Conservation (phyloP, 2,888 invertebrate genomes). For the Amiota communis region DNA sequence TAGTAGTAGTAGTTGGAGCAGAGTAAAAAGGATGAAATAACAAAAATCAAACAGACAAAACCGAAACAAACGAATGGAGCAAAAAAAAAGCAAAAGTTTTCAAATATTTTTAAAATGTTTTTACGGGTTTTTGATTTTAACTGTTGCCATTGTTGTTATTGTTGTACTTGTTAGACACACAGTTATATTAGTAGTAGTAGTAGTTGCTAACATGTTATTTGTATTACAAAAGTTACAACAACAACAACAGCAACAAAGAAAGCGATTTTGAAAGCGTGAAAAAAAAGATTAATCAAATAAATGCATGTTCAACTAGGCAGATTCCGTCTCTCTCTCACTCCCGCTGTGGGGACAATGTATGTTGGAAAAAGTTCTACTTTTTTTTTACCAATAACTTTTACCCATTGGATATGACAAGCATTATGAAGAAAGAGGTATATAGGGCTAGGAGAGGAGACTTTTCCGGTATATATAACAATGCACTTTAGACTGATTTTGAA, state of each 20-base stretch:
- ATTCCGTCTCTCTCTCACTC: not conserved
- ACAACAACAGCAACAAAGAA: not conserved
- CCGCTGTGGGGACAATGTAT: not conserved
- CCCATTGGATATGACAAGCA: not conserved
- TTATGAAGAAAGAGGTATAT: not conserved
- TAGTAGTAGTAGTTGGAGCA: not conserved
- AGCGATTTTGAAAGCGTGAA: conserved; percentile 14
- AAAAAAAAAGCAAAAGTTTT: conserved; percentile 37
- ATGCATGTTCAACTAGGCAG: conserved; percentile 41
- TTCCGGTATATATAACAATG: conserved; percentile 24
- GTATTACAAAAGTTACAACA: no score
- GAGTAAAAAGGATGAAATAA: conserved; percentile 32
- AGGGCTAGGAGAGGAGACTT: not conserved
- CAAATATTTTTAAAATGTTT: conserved; percentile 45
- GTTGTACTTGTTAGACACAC: not conserved
- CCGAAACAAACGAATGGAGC: conserved; percentile 25
- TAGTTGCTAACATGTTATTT: no score
- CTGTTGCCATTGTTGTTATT: not conserved
- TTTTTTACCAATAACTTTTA: conserved; percentile 37
- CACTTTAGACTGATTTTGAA: conserved; percentile 34
- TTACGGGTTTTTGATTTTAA: conserved; percentile 23
- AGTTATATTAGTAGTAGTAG: not conserved
- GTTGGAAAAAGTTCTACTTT: not conserved
- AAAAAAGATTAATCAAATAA: conserved; percentile 55
- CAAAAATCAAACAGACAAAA: conserved; percentile 9